Evolutionary conservation across 2,797 vertebrate species (phyloP).

Genomic region (Eidolon dupreanum): DNA sequence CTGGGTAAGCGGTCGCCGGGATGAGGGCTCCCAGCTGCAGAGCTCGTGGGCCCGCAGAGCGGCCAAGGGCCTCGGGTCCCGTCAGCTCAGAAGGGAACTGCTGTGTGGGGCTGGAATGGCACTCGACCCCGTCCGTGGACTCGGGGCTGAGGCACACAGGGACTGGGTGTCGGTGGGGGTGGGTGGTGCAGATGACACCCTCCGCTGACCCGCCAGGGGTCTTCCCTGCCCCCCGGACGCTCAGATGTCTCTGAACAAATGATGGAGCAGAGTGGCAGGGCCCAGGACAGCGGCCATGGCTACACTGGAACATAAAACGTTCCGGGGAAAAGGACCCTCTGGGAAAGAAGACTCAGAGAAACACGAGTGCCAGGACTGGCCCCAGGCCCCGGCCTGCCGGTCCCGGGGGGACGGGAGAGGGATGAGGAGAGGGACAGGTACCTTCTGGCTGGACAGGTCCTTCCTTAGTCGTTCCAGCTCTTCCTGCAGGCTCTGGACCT

Average conservation of each 20-base stretch:
- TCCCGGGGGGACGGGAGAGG: not conserved
- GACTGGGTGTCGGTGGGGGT: not conserved
- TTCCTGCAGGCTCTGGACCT: conserved; percentile 93
- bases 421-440: conserved; percentile 60
- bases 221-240: not conserved
- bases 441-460: conserved; percentile 95
- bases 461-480: conserved; percentile 91
- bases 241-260: not conserved
- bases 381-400: not conserved
- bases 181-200: not conserved
- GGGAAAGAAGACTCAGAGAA: not conserved
- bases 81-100: not conserved
- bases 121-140: not conserved
- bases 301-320: not conserved
- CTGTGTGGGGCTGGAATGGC: not conserved
- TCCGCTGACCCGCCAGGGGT: no score
- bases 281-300: not conserved
- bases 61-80: not conserved
- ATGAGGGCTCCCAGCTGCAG: not conserved
- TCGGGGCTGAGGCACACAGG: not conserved
- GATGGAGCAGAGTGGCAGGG: rapidly evolving
- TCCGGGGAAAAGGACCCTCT: not conserved
- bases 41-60: not conserved
- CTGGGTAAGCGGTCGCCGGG: not conserved
- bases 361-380: no score